A percentile compares a stretch with the other conserved stretches of the same genome.
Evolutionary conservation across 2,888 invertebrate genomes (phyloP).

Genomic region (Amblyteles armatorius): DNA sequence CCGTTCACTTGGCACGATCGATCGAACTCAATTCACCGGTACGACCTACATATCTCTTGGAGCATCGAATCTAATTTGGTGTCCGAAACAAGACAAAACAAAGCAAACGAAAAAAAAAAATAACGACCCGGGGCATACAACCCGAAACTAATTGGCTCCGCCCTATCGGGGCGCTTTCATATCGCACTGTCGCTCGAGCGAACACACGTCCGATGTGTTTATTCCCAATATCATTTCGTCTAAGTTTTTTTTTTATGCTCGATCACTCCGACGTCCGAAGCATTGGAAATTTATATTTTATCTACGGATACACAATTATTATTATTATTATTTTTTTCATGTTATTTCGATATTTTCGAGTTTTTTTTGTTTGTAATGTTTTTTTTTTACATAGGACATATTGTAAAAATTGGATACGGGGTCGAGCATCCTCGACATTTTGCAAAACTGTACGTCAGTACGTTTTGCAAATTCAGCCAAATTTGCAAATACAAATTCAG

Average conservation of each 20-base stretch:
- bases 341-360: too few species aligned
- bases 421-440: not conserved
- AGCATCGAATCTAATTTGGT: constrained; percentile 49
- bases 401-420: too few species aligned
- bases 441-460: not conserved
- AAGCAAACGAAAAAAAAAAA: constrained; percentile 15
- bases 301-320: not conserved
- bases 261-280: not conserved
- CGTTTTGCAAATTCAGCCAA: too few species aligned
- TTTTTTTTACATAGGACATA: too few species aligned
- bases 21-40: constrained; percentile 38
- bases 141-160: not conserved
- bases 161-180: not conserved
- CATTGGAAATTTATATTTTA: not conserved
- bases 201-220: not conserved
- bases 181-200: not conserved
- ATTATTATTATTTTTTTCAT: too few species aligned
- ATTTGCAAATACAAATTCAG: not conserved
- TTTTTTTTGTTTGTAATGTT: too few species aligned
- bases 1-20: constrained; percentile 33
- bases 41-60: constrained; percentile 48
- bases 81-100: constrained; percentile 37
- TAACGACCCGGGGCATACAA: not conserved
- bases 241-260: not conserved
- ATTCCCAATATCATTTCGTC: too few species aligned